phyloP scores from a whole-genome alignment of 2,797 vertebrate genomes.

The Mastacembelus armatus region DNA sequence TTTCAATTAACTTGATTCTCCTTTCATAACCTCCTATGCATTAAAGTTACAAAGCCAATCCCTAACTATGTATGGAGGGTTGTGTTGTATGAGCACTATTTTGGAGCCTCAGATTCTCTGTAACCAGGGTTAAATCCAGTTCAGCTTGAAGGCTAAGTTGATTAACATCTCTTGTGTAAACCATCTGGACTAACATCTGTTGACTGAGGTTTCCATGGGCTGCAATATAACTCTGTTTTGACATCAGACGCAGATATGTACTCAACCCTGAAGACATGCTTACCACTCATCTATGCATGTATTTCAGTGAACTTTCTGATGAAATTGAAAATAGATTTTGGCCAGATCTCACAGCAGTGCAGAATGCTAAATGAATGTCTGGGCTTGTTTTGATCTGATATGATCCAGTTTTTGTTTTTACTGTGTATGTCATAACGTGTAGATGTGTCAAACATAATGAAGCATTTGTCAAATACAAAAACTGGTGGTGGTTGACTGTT shows the following conservation, averaged over 20 bases:
- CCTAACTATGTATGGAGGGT: slow-evolving; percentile 21
- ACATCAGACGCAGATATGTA: slow-evolving; percentile 30
- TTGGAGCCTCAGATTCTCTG: slow-evolving; percentile 53
- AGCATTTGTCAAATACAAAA: not conserved
- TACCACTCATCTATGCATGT: slow-evolving; percentile 22
- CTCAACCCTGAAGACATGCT: not conserved
- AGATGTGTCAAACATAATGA: not conserved
- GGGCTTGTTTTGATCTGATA: not conserved
- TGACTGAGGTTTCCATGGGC: slow-evolving; percentile 56
- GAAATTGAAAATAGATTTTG: not conserved
- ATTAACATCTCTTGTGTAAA: slow-evolving; percentile 75
- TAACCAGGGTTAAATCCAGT: slow-evolving; percentile 63
- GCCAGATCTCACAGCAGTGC: not conserved
- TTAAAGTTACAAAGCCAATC: not conserved
- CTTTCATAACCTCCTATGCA: not conserved
- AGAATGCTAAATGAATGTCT: not conserved
- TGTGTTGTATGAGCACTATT: slow-evolving; percentile 49
- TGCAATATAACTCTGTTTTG: slow-evolving; percentile 54
- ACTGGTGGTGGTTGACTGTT: not conserved
- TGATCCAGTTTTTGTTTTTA: not conserved
- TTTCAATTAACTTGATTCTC: slow-evolving; percentile 15
- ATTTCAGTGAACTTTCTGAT: slow-evolving; percentile 4
- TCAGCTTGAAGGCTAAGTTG: slow-evolving; percentile 67
- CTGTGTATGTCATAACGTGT: not conserved
- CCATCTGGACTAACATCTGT: slow-evolving; percentile 75